Conservation (phyloP, 2,797 vertebrate genomes). For the Neostethus bicornis region DNA sequence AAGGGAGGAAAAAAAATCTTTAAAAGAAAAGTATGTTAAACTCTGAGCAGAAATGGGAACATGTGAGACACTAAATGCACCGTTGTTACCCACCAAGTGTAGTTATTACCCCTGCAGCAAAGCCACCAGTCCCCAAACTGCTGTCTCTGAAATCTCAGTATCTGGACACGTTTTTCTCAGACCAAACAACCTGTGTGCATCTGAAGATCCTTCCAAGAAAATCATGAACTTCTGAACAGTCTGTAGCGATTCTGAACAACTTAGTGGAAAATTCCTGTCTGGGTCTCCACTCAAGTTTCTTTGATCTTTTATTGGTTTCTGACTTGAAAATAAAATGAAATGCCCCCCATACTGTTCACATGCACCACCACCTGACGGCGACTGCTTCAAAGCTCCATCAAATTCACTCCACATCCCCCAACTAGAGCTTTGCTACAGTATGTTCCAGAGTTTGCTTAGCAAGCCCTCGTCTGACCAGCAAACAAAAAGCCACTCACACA, state of each 20-base stretch:
- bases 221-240: constrained; percentile 34
- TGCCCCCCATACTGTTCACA: constrained; percentile 2
- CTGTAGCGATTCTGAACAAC: constrained; percentile 30
- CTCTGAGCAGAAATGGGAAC: not conserved
- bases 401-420: constrained; percentile 3
- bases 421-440: constrained; percentile 31
- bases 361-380: constrained; percentile 49
- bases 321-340: constrained; percentile 24
- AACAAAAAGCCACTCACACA: constrained; percentile 57
- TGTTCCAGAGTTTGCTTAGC: constrained; percentile 68
- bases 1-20: too few relatives aligned
- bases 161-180: too few relatives aligned
- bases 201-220: constrained; percentile 22
- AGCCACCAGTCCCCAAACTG: constrained; percentile 56
- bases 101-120: constrained; percentile 49
- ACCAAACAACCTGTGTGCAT: constrained; percentile 15
- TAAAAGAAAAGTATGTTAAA: not conserved
- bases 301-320: constrained; percentile 40
- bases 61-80: not conserved
- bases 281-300: constrained; percentile 20
- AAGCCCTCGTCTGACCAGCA: constrained; percentile 47
- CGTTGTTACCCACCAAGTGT: constrained; percentile 42
- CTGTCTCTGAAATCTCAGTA: constrained; percentile 48
- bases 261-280: constrained; percentile 58
- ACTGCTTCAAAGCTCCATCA: constrained; percentile 13